Evolutionary conservation across 2,888 invertebrate genomes (phyloP).

Genomic region (Hypselothyrea guttata): DNA sequence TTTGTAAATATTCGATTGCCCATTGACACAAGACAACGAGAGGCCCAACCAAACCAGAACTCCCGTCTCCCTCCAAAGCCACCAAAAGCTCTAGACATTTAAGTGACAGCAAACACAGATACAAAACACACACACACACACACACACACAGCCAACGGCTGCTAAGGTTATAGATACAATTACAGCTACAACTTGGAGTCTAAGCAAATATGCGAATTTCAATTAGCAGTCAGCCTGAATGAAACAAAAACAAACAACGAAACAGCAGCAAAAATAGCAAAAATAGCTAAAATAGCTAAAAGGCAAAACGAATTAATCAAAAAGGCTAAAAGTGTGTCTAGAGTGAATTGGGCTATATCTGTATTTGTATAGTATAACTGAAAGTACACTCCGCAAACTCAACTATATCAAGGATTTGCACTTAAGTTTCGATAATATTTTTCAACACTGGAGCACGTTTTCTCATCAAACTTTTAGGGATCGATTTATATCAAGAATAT

Average conservation of each 20-base stretch:
- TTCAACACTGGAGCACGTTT: too few relatives aligned
- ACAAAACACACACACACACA: constrained; percentile 14
- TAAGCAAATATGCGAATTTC: constrained; percentile 45
- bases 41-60: constrained; percentile 1
- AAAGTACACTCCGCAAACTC: constrained; percentile 9
- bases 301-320: constrained; percentile 1
- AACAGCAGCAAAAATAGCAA: background rate
- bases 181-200: constrained; percentile 12
- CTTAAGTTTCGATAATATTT: constrained; percentile 14
- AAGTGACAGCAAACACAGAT: constrained; percentile 46
- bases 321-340: constrained; percentile 8
- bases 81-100: constrained; percentile 51
- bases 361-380: too few relatives aligned
- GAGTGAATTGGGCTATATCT: constrained; percentile 5
- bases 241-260: background rate
- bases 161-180: background rate
- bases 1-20: constrained; percentile 73
- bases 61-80: constrained; percentile 16
- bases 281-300: constrained; percentile 8
- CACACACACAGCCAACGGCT: constrained; percentile 8
- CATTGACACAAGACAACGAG: constrained; percentile 29
- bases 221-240: constrained; percentile 29
- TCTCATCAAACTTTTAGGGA: too few relatives aligned
- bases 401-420: constrained; percentile 32
- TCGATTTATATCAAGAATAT: too few relatives aligned